Evolutionary conservation across 2,888 invertebrate genomes (phyloP), one percentile per base, ranked within the genome.

Genomic region (Nasonovia ribisnigri): DNA sequence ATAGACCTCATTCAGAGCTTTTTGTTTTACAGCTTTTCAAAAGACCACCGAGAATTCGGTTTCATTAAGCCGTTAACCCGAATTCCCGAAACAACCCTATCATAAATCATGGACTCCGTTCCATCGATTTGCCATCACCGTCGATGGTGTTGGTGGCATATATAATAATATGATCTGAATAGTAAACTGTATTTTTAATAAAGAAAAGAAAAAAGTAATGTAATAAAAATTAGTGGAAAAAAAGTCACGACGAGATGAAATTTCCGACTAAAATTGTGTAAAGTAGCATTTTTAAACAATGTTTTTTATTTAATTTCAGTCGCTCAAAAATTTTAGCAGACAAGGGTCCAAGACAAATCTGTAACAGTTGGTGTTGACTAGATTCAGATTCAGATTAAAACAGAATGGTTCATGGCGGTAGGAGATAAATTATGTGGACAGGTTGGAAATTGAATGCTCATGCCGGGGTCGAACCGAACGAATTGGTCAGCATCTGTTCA

Each of bases 41-140:
- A 88, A 67, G 77, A 42, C 92, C 88, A 77, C 88, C 51, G 92
- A 92, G 88, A 92, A 92, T 92, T 88, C 51, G 88, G 92, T 92
- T 92, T 92, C 92, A 92, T 92, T 92, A 92, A 92, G 88, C 92
- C 51, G 88, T 92, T 92, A 92, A 92, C 88, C 92, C 88, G 51
- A 88, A 92, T 84, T 92, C 87, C 77, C 77, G 54, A 88, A 88
- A 88, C 92, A 67, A 88, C 67, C 77, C 43, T 77, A 42, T 77
- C 88, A 92, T 92, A 92, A 92, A 92, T 92, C 88, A 92, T 92
- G 92, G 88, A 60, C 48, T 36, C 60, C 88, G 48, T 88, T 92
- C 42, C 88, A 92, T 92, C 88, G 92, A 92, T 92, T 92, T 77
- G 51, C 92, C 54, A 92, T 92, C 92, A 92, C 67, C 88, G 77